Base-by-base conservation (phyloP, 2,888 invertebrate species). In the Pterostichus niger region DNA sequence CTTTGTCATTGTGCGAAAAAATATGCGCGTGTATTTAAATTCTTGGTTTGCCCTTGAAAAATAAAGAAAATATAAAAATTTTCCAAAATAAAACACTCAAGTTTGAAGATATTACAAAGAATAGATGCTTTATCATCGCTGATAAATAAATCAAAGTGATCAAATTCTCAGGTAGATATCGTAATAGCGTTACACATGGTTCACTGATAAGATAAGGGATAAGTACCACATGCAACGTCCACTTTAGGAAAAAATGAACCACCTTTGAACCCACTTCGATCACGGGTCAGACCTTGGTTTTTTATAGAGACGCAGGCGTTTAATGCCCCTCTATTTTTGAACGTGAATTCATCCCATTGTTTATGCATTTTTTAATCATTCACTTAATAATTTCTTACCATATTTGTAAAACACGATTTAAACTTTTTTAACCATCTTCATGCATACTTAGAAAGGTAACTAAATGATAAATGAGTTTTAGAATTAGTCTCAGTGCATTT, bases 11-110 rank as follows among this genome's bases (percentile, higher is more conserved):
- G n/a, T 59, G 59, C 11, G 31, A 64, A 64, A 77, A 59, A 73
- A 73, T 71, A 17, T 40, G 49, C 75, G 82, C 71, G 68, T 68
- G 52, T 71, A 68, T 46, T 77, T 6, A 59, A 80, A 82, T 73
- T 61, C 31, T 31, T 40, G 15, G 4, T 13, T 2, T 46, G 82
- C 61, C 82, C 82, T 82, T 82, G 82, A 82, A 59, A 59, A 15
- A 6, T 49, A 24, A 15, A 82, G 59, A 59, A 73, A 46, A 15
- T 75, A 15, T 75, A 61, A 82, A 82, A 82, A 17, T 56, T 56
- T 7, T 75, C 75, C 82, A 82, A 82, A 82, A 82, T 82, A 82
- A 82, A 82, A 82, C 82, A 82, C 82, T 82, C 17, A 10, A 80
- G 33, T 54, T 71, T 82, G n/a, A 33, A 64, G 80, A 82, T 82